Conservation (phyloP, 2,888 invertebrate species). For the Caenorhabditis plicata region DNA sequence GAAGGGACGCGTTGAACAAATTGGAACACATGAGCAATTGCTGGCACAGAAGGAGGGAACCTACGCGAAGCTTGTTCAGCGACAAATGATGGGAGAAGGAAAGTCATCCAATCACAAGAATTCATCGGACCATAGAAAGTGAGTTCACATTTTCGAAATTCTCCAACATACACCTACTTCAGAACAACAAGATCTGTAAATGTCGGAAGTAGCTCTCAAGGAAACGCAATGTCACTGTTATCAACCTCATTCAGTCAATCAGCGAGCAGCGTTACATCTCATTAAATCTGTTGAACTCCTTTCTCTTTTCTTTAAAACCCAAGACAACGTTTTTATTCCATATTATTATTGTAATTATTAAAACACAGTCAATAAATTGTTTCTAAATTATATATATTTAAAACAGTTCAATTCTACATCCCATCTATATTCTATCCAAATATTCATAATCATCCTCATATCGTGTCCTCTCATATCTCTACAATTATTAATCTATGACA, state of each 20-base stretch:
- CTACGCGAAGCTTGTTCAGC: constrained; percentile 69
- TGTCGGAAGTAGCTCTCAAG: constrained; percentile 32
- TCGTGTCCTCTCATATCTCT: too few relatives aligned
- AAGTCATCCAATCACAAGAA: too few relatives aligned
- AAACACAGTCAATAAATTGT: too few relatives aligned
- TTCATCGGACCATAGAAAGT: too few relatives aligned
- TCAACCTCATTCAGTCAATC: constrained; percentile 47
- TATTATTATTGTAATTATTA: too few relatives aligned
- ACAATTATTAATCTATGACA: too few relatives aligned
- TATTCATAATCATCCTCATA: neutral
- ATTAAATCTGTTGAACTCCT: constrained; percentile 4
- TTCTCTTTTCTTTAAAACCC: constrained; percentile 4
- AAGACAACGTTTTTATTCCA: constrained; percentile 19
- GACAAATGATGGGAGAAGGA: constrained; percentile 55
- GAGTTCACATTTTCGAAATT: neutral
- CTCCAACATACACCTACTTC: neutral
- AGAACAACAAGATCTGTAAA: constrained; percentile 18
- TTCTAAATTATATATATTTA: too few relatives aligned
- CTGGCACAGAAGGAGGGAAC: constrained; percentile 67
- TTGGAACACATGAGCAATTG: constrained; percentile 69
- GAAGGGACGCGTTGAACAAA: constrained; percentile 66
- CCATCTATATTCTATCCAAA: neutral
- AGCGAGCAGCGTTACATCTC: constrained; percentile 42
- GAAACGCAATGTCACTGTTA: constrained; percentile 42
- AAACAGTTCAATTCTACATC: too few relatives aligned